A percentile compares a stretch with the other conserved stretches of the same genome.
These are phyloP conservation scores for Sarcophilus harrisii DNA, from an alignment of 2,797 vertebrate genomes.

Conservation along the genomic window DNA sequence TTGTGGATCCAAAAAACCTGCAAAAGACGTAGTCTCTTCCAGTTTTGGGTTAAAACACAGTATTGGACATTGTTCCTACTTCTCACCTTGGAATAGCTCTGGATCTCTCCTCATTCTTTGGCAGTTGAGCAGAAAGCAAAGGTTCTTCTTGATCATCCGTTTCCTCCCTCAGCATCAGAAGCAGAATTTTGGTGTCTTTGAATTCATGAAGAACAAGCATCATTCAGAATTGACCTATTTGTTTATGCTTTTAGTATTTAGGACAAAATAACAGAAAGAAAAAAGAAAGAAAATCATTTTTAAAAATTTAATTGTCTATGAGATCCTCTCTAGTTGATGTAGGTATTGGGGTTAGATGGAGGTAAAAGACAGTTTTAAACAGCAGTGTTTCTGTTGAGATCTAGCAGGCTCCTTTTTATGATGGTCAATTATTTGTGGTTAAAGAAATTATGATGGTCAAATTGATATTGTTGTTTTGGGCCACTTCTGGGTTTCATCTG, in stretches of 20 bases:
- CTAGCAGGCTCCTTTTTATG: slow-evolving; percentile 51
- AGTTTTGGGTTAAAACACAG: slow-evolving; percentile 42
- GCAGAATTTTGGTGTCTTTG: slow-evolving; percentile 54
- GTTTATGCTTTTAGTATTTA: slow-evolving; percentile 60
- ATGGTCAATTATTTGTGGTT: slow-evolving; percentile 28
- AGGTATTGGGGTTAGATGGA: background rate
- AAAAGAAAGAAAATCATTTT: slow-evolving; percentile 38
- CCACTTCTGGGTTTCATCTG: slow-evolving; percentile 31
- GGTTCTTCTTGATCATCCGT: slow-evolving; percentile 34
- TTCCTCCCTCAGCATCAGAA: slow-evolving; percentile 60
- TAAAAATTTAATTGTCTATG: slow-evolving; percentile 45
- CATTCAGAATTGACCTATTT: slow-evolving; percentile 62
- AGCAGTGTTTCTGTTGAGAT: background rate
- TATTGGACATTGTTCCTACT: slow-evolving; percentile 69
- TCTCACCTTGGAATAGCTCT: slow-evolving; percentile 77
- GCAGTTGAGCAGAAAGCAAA: slow-evolving; percentile 58
- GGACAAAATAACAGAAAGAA: slow-evolving; percentile 20
- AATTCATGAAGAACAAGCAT: slow-evolving; percentile 71
- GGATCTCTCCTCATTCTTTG: background rate
- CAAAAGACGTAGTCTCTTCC: slow-evolving; percentile 46
- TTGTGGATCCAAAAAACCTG: slow-evolving; percentile 74
- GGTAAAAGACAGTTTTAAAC: slow-evolving; percentile 54
- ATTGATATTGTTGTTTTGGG: slow-evolving; percentile 55
- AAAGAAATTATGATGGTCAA: slow-evolving; percentile 41
- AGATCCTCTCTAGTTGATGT: slow-evolving; percentile 42